These are phyloP conservation scores for Mesorhabditis sp. DNA, from an alignment of 2,888 invertebrate genomes.

Conservation along the genomic window DNA sequence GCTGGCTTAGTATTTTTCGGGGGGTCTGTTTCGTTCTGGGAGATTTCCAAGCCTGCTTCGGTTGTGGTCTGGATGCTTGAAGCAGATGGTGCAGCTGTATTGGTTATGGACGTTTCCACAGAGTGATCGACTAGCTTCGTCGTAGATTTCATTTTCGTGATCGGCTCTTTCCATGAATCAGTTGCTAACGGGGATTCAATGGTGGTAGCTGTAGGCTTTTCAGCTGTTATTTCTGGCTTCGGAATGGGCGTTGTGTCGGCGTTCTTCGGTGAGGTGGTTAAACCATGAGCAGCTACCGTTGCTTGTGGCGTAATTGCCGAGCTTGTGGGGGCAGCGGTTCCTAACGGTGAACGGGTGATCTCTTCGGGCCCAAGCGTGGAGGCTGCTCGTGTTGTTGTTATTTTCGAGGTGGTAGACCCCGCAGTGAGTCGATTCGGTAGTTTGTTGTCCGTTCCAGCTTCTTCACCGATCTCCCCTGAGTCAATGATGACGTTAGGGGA, in stretches of 20 bases:
- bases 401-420: not conserved
- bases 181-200: constrained; percentile 9
- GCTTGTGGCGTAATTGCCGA: not conserved
- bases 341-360: not conserved
- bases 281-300: not conserved
- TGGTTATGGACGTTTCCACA: no score
- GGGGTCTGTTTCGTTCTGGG: no score
- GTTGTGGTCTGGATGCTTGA: not conserved
- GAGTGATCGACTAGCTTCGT: no score
- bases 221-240: not conserved
- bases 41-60: not conserved
- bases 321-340: not conserved
- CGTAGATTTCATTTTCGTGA: no score
- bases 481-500: constrained; percentile 8
- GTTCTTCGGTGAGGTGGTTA: constrained; percentile 7
- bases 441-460: not conserved
- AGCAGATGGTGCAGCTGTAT: not conserved
- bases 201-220: constrained; percentile 7
- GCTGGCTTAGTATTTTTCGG: no score
- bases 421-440: constrained; percentile 4
- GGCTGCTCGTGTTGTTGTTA: not conserved
- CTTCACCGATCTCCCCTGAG: not conserved
- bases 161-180: no score
- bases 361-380: not conserved
- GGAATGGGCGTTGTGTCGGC: constrained; percentile 7